Percentiles rank a stretch among this genome's conserved stretches.
phyloP scores from a whole-genome alignment of 1,140 invertebrate species.

The Saccostrea echinata region DNA sequence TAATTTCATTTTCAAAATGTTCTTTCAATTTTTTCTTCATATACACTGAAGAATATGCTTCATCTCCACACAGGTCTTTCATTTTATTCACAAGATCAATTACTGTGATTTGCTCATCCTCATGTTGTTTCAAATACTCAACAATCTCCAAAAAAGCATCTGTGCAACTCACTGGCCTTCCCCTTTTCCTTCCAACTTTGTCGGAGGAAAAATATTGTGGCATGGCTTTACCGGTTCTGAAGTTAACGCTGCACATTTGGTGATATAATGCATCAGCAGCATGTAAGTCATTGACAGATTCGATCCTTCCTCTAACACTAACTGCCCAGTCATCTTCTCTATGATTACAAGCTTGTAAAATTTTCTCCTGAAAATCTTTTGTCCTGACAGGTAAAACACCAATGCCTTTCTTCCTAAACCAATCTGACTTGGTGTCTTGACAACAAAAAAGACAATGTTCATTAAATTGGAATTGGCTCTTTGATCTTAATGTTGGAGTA shows the following conservation, averaged over 20 bases:
- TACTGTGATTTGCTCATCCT: constrained; percentile 57
- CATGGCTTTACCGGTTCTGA: constrained; percentile 44
- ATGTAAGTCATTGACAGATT: constrained; percentile 48
- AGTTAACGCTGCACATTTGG: constrained; percentile 55
- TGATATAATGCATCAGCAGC: constrained; percentile 60
- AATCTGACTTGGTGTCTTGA: background rate
- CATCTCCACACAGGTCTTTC: constrained; percentile 46
- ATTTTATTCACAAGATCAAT: constrained; percentile 59
- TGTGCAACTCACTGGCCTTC: background rate
- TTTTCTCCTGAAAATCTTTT: constrained; percentile 43
- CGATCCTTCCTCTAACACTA: constrained; percentile 42
- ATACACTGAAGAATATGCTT: constrained; percentile 53
- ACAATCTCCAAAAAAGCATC: constrained; percentile 51
- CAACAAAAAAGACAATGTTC: constrained; percentile 55
- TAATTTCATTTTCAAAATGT: constrained; percentile 57
- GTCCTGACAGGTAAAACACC: constrained; percentile 57
- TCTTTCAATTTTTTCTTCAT: constrained; percentile 57
- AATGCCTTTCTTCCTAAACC: constrained; percentile 46
- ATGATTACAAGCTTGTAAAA: constrained; percentile 39
- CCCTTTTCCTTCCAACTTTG: background rate
- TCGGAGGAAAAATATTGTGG: constrained; percentile 1
- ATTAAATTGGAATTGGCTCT: constrained; percentile 35
- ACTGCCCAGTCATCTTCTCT: constrained; percentile 55
- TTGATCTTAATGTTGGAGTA: background rate
- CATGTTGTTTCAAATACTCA: constrained; percentile 51